Evolutionary conservation across 2,797 vertebrate species (phyloP), one percentile per base, ranked within the genome.

Genomic region (Argya squamiceps): DNA sequence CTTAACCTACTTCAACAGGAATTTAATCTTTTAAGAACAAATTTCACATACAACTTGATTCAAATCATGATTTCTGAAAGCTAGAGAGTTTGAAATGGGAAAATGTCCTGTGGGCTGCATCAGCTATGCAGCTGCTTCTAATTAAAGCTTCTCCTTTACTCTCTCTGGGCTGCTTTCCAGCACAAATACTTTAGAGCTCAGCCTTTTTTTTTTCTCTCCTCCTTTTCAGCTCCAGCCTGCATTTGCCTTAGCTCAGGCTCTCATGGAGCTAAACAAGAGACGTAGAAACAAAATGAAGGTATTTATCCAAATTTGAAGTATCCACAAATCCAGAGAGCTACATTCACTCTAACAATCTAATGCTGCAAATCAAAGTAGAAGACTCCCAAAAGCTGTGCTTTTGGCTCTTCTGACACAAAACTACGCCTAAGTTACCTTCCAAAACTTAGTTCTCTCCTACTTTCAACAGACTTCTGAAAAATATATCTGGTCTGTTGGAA

Each of bases 31-130:
- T 97, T 92, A 95, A 97, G 94, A 96, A 96, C 74, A 90, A 86
- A 92, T 97, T 97, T 97, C 96, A 96, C 92, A 96, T 89, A 83
- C 83, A 95, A 80, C 89, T 84, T 88, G 74, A 97, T 98, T 98
- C 98, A 98, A 98, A 98, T 98, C 96, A 86, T 97, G 95, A 96
- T 97, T 97, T 98, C 97, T 94, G 52, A 97, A 96, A 97, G 96
- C 94, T 80, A 74, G 88, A 98, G 97, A 97, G 97, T 94, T 94
- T 97, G 95, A 97, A 97, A 92, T 49, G 88, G 94, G 97, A 97
- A 97, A 96, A 97, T 96, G 97, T 98, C 97, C 96, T 98, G 98
- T 98, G 97, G 98, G 98, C 98, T 98, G 97, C 96, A 95, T 96
- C 92, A 97, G 97, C 91, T 96, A 97, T 96, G 96, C 98, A 98